Evolutionary conservation across 2,797 vertebrate genomes (phyloP), one percentile per base, ranked within the genome.

Genomic region (Eurystomus glaucurus): DNA sequence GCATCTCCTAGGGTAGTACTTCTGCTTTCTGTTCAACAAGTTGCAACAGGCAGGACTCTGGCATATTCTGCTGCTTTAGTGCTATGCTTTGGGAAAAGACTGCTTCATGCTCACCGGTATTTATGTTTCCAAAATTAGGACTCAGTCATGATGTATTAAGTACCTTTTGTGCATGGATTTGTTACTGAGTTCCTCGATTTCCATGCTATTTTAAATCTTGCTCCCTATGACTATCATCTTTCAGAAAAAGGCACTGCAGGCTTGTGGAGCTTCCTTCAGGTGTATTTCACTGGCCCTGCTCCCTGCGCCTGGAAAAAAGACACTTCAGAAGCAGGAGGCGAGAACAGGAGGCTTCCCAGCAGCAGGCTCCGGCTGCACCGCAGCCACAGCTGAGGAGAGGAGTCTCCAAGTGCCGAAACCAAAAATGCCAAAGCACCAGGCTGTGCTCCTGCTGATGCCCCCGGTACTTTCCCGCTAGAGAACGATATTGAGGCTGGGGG

Each of bases 261-360:
- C 61, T 60, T 31, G 18, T 17, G 69, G 33, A 87, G 85, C 15
- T 64, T 61, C 75, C 41, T 78, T 57, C 37, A 28, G 29, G 55
- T 46, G 19, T 37, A 46, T 75, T 58, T 77, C 37, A 88, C n/a
- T 55, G 58, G 26, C 21, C 19, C 39, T 29, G 5, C 10, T 66
- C 35, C 21, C 43, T 28, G 14, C 33, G 29, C 3, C 0, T 57
- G 22, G 6, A 55, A 41, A 41, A 54, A 65, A 28, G 43, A 12
- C 18, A 10, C 37, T 37, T 37, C 37, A 37, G 37, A 37, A 45
- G n/a, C n/a, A n/a, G 43, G 45, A 48, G 28, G 51, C 20, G 43
- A 86, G 60, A 74, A 45, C 11, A 89, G 85, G 48, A 87, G 85
- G 43, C 39, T 75, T 58, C 46, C 68, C 90, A 58, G 43, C 50